Evolutionary conservation across 2,888 invertebrate species (phyloP).

Genomic region (Spisula solida): DNA sequence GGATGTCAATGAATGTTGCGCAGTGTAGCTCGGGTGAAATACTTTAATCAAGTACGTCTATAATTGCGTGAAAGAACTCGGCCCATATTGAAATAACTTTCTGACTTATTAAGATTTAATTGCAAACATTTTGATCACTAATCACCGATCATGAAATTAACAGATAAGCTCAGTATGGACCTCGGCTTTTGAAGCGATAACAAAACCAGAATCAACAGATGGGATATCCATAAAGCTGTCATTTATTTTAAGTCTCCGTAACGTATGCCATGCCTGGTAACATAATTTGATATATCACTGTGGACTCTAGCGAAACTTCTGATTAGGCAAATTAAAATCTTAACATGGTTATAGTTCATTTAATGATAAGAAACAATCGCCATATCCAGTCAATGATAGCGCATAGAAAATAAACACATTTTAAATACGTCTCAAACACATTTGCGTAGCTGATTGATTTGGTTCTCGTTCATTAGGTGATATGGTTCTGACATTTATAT

Average conservation of each 20-base stretch:
- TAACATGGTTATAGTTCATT: slow-evolving; percentile 66
- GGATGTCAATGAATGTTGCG: neutral
- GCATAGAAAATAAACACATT: slow-evolving; percentile 75
- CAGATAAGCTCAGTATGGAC: slow-evolving; percentile 43
- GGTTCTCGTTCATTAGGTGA: slow-evolving; percentile 66
- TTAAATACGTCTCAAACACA: slow-evolving; percentile 76
- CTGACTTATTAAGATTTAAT: slow-evolving; percentile 53
- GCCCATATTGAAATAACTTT: slow-evolving; percentile 27
- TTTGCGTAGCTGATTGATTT: slow-evolving; percentile 69
- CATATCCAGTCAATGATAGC: slow-evolving; percentile 63
- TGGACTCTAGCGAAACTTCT: slow-evolving; percentile 47
- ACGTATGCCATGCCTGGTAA: slow-evolving; percentile 58
- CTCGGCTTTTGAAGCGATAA: slow-evolving; percentile 60
- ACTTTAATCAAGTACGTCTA: neutral
- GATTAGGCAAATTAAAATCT: slow-evolving; percentile 69
- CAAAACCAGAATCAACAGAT: slow-evolving; percentile 65
- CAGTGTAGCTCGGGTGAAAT: neutral
- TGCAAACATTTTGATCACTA: slow-evolving; percentile 49
- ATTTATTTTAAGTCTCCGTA: slow-evolving; percentile 56
- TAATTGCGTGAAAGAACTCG: slow-evolving; percentile 44
- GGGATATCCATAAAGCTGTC: slow-evolving; percentile 58
- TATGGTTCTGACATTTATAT: slow-evolving; percentile 69
- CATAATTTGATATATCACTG: slow-evolving; percentile 48
- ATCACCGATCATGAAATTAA: slow-evolving; percentile 59
- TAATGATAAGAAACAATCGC: slow-evolving; percentile 68